Evolutionary conservation across 1,140 invertebrate species (phyloP).

Genomic region (Aphelenchoides fujianensis): DNA sequence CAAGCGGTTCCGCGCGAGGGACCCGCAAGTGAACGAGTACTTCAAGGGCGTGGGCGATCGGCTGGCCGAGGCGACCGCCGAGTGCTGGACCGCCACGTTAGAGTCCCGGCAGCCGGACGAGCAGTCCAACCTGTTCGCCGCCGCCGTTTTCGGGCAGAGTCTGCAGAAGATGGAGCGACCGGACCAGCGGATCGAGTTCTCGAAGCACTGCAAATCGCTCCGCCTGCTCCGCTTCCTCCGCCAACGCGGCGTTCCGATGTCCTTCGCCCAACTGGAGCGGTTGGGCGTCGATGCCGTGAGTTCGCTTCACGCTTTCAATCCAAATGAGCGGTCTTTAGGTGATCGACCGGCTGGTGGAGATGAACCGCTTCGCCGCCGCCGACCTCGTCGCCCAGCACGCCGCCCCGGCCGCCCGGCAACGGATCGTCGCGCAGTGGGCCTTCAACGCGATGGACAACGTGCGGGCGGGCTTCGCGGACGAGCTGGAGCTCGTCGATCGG

Average conservation of each 20-base stretch:
- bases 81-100: slow-evolving; percentile 11
- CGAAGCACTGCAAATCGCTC: background rate
- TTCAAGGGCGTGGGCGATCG: background rate
- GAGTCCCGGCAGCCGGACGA: background rate
- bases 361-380: background rate
- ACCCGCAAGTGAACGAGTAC: slow-evolving; percentile 15
- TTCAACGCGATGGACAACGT: slow-evolving; percentile 10
- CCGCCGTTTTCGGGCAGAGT: slow-evolving; percentile 13
- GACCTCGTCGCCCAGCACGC: slow-evolving; percentile 6
- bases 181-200: slow-evolving; percentile 11
- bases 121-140: background rate
- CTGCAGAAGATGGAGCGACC: background rate
- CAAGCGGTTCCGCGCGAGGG: background rate
- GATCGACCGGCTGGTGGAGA: slow-evolving; percentile 10
- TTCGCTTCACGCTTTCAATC: background rate
- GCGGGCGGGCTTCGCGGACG: background rate
- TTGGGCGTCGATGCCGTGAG: background rate
- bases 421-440: slow-evolving; percentile 20
- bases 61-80: background rate
- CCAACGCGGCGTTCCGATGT: slow-evolving; percentile 1
- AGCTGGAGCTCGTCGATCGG: background rate
- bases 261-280: background rate
- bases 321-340: background rate
- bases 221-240: slow-evolving; percentile 3
- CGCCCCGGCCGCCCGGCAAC: background rate